These are phyloP conservation scores for Ispidina lecontei DNA, from an alignment of 2,797 vertebrate genomes.

Conservation along the genomic window DNA sequence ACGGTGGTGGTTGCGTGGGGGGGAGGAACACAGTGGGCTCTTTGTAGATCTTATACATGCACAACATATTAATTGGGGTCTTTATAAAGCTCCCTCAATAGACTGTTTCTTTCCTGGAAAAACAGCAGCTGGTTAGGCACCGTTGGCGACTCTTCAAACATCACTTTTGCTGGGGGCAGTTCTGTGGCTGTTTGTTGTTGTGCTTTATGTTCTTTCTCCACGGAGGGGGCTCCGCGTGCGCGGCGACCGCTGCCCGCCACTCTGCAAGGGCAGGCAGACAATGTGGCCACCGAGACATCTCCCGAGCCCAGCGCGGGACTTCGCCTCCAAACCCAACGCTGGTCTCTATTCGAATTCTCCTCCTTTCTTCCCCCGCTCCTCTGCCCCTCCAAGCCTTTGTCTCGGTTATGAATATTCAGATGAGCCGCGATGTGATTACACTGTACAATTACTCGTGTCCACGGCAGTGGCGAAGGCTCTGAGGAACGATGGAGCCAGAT, in stretches of 20 bases:
- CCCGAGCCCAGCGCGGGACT: constrained; percentile 49
- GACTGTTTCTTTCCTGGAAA: constrained; percentile 74
- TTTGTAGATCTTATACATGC: constrained; percentile 79
- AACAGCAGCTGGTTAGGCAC: constrained; percentile 78
- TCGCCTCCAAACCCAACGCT: constrained; percentile 72
- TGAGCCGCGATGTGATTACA: constrained; percentile 85
- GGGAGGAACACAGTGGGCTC: constrained; percentile 79
- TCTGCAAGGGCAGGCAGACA: background rate
- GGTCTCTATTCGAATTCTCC: constrained; percentile 75
- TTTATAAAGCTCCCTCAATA: constrained; percentile 79
- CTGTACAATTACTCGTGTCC: constrained; percentile 85
- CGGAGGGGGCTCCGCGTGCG: background rate
- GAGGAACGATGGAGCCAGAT: constrained; percentile 63
- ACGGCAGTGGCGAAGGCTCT: constrained; percentile 61
- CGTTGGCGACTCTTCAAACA: constrained; percentile 77
- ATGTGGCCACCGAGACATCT: constrained; percentile 38
- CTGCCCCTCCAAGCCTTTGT: constrained; percentile 78
- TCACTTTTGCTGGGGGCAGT: constrained; percentile 69
- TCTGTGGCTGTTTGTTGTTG: constrained; percentile 48
- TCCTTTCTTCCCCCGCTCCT: constrained; percentile 62
- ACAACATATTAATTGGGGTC: constrained; percentile 79
- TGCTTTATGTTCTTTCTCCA: constrained; percentile 55
- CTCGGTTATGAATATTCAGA: constrained; percentile 88
- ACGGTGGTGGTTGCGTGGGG: constrained; percentile 60
- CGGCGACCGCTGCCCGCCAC: background rate